These are phyloP conservation scores for Drosophila sordidula DNA, from an alignment of 2,888 invertebrate species.

Conservation along the genomic window DNA sequence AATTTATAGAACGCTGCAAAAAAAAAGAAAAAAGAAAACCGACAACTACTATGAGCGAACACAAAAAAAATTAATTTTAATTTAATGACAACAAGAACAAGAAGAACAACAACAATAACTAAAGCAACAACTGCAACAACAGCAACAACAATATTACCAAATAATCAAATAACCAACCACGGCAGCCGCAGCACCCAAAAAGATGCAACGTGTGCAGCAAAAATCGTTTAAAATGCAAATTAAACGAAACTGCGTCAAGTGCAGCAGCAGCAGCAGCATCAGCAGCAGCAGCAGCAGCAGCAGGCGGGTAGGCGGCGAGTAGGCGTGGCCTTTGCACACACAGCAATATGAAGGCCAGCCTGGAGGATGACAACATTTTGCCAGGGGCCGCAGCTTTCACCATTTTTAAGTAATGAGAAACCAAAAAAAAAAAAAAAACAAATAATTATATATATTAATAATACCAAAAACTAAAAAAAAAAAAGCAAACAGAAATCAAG, in stretches of 20 bases:
- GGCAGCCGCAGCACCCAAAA: constrained; percentile 48
- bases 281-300: constrained; percentile 39
- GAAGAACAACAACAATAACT: constrained; percentile 43
- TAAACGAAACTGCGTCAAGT: constrained; percentile 67
- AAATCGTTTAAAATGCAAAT: constrained; percentile 81
- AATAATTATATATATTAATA: constrained; percentile 25
- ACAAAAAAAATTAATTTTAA: constrained; percentile 68
- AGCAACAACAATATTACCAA: constrained; percentile 52
- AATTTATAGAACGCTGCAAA: constrained; percentile 38
- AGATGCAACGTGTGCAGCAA: constrained; percentile 79
- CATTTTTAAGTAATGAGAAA: constrained; percentile 74
- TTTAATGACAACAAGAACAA: constrained; percentile 62
- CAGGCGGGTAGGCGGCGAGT: constrained; percentile 23
- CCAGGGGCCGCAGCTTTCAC: constrained; percentile 45
- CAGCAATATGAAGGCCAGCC: constrained; percentile 53
- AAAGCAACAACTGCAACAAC: constrained; percentile 41
- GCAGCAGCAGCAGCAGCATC: constrained; percentile 50
- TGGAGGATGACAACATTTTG: constrained; percentile 57
- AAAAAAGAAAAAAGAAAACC: constrained; percentile 32
- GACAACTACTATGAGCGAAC: constrained; percentile 41
- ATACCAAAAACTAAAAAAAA: constrained; percentile 27
- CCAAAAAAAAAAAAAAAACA: constrained; percentile 32
- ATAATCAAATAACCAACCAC: constrained; percentile 57
- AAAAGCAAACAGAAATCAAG: constrained; percentile 24
- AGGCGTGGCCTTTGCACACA: constrained; percentile 52